Percentiles rank a stretch among this genome's conserved stretches.
phyloP scores from a whole-genome alignment of 2,888 invertebrate species.

The Drosophila anomelani region DNA sequence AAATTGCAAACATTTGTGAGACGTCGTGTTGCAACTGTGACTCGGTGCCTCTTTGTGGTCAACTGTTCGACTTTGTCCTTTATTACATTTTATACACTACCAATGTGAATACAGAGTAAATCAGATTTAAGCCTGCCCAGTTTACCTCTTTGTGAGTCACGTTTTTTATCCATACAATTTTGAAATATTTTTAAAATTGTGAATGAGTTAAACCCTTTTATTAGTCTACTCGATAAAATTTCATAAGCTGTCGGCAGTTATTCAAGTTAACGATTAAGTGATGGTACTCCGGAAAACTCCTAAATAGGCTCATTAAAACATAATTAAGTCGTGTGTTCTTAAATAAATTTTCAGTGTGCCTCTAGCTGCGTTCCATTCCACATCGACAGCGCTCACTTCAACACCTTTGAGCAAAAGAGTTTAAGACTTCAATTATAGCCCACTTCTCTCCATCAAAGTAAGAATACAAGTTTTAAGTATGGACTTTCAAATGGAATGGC shows the following conservation, averaged over 20 bases:
- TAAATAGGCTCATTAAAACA: not conserved
- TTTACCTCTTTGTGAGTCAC: too few species aligned
- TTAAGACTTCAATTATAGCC: not conserved
- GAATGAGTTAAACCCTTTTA: too few species aligned
- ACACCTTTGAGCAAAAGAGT: not conserved
- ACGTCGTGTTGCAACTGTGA: too few species aligned
- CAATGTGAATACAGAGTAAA: too few species aligned
- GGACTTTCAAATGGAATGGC: conserved; percentile 56
- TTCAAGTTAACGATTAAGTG: not conserved
- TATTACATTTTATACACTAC: too few species aligned
- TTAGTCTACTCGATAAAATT: not conserved
- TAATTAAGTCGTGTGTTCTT: not conserved
- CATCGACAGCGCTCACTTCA: not conserved
- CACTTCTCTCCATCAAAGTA: too few species aligned
- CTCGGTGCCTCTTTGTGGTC: too few species aligned
- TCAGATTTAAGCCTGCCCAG: too few species aligned
- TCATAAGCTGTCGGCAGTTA: not conserved
- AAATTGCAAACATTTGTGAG: too few species aligned
- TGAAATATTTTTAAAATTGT: not conserved
- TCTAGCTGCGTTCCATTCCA: not conserved
- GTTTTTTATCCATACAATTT: too few species aligned
- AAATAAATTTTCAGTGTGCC: not conserved
- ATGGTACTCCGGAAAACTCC: not conserved
- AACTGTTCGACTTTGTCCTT: too few species aligned
- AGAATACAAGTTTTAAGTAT: conserved; percentile 16